Percentiles rank a stretch among this genome's conserved stretches.
These are phyloP conservation scores for Stegodyphus mimosarum DNA, from an alignment of 1,140 invertebrate species.

Conservation along the genomic window DNA sequence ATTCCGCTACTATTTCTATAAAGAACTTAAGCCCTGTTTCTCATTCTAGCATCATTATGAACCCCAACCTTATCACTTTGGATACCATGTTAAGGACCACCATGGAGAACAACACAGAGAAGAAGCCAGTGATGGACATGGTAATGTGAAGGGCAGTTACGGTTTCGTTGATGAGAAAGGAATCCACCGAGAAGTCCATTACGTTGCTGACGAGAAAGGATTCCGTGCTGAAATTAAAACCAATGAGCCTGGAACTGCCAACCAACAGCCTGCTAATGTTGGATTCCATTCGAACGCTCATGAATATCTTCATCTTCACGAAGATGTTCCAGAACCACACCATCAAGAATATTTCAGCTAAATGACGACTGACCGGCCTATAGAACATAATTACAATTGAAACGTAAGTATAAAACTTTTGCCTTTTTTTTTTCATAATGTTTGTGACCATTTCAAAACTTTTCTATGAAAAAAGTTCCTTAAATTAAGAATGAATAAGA, in stretches of 20 bases:
- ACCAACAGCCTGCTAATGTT: slow-evolving; percentile 56
- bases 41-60: slow-evolving; percentile 5
- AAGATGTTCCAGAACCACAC: slow-evolving; percentile 32
- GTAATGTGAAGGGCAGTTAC: slow-evolving; percentile 61
- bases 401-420: too few relatives aligned
- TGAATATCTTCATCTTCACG: slow-evolving; percentile 43
- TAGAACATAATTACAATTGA: too few relatives aligned
- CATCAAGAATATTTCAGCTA: slow-evolving; percentile 23
- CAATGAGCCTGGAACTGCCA: slow-evolving; percentile 63
- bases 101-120: slow-evolving; percentile 53
- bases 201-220: slow-evolving; percentile 63
- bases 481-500: too few relatives aligned
- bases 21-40: neutral
- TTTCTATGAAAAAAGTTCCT: too few relatives aligned
- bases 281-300: slow-evolving; percentile 48
- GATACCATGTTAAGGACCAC: slow-evolving; percentile 55
- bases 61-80: slow-evolving; percentile 59
- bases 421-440: too few relatives aligned
- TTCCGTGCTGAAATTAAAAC: slow-evolving; percentile 63
- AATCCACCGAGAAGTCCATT: slow-evolving; percentile 61
- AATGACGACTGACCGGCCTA: neutral
- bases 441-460: too few relatives aligned
- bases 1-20: too few relatives aligned
- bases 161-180: slow-evolving; percentile 61
- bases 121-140: slow-evolving; percentile 60